Evolutionary conservation across 2,888 invertebrate genomes (phyloP), one percentile per base, ranked within the genome.

Genomic region (Macaria notata): DNA sequence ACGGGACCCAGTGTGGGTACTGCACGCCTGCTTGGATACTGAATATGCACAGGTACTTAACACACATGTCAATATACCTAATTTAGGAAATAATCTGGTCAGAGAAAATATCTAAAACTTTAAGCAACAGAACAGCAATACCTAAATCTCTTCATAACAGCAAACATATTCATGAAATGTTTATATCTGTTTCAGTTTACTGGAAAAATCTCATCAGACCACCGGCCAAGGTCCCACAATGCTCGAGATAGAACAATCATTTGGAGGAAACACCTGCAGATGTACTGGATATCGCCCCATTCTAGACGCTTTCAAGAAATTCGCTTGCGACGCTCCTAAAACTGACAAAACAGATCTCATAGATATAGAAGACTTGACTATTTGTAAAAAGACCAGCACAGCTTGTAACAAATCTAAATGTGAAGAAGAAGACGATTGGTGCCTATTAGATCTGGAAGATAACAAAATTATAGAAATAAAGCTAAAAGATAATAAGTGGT

Each of bases 211-310:
- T 30, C n/a, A 31, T 4, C 42, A 57, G 7, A 30, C 49, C 3
- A 57, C 42, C 3, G 78, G 88, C 2, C 82, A 86, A n/a, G 70
- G 81, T 9, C 68, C 92, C 33, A 93, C 93, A 0, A 93, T 93
- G 92, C 79, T 93, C 59, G 92, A 94, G 61, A 91, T 95, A 3
- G 95, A 96, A 76, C 92, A 94, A 66, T 92, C 94, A 0, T 94
- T 95, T 64, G 94, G 94, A 4, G 93, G 95, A 41, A 95, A 95
- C 69, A 91, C 95, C 45, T 96, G 96, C 66, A 88, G 96, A 45
- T 96, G 96, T 69, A 96, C 96, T 1, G 94, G 94, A 0, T 94
- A 94, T 68, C 82, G 94, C 42, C 91, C 94, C 0, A 94, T 95
- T 46, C 55, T 92, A 1, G 91, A 93, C 48, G 93, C 94, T 1